phyloP scores from a whole-genome alignment of 2,113 vertebrate species.

The Elephas maximus region DNA sequence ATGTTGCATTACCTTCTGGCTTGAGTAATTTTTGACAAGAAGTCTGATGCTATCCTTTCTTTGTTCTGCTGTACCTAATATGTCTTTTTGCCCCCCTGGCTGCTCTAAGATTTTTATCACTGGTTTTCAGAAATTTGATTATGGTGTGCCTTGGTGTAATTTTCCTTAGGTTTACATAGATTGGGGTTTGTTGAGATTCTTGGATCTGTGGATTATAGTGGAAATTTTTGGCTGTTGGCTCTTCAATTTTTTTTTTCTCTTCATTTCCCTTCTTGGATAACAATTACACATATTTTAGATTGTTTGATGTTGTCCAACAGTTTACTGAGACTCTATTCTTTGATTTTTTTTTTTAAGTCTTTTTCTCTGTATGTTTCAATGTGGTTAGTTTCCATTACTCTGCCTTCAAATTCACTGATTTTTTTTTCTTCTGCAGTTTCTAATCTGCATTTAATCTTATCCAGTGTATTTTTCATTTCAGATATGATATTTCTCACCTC shows the following conservation, averaged over 20 bases:
- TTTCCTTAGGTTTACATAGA: not conserved
- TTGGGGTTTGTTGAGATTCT: not conserved
- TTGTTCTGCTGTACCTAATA: not conserved
- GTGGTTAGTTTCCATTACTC: not conserved
- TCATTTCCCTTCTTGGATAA: not conserved
- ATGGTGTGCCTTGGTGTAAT: not conserved
- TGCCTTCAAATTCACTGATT: not conserved
- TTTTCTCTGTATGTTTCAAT: not conserved
- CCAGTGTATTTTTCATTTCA: slow-evolving; percentile 18
- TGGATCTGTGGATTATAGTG: not conserved
- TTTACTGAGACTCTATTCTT: not conserved
- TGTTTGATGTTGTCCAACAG: not conserved
- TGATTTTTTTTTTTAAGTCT: not conserved
- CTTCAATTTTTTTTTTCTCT: not conserved
- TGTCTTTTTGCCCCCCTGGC: not conserved
- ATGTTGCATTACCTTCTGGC: not conserved
- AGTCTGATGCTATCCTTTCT: not conserved
- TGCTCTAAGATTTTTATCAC: not conserved
- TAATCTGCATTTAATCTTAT: not conserved
- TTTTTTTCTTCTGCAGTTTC: not conserved
- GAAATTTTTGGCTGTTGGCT: not conserved
- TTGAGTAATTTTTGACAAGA: not conserved
- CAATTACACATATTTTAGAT: not conserved
- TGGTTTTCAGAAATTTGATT: not conserved
- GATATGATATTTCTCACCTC: not conserved